Evolutionary conservation across 2,888 invertebrate species (phyloP).

Genomic region (Automeris io): DNA sequence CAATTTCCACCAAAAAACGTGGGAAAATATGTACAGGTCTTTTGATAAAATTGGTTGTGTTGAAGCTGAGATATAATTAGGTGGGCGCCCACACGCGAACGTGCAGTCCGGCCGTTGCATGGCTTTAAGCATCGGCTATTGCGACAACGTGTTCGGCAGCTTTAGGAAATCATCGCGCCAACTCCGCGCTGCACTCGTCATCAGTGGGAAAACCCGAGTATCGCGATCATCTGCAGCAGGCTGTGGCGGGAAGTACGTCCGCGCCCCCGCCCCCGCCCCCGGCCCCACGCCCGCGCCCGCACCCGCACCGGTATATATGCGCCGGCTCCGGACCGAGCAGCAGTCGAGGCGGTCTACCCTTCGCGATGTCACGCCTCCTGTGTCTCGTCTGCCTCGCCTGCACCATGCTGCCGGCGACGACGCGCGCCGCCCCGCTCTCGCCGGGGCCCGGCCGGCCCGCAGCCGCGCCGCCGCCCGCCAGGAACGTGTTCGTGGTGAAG

Average conservation of each 20-base stretch:
- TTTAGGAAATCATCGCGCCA: no score
- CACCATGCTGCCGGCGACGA: constrained; percentile 11
- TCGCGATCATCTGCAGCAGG: no score
- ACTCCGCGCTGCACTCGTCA: no score
- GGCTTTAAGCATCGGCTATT: no score
- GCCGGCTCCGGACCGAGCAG: constrained; percentile 6
- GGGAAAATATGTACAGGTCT: no score
- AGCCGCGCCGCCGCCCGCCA: constrained; percentile 1
- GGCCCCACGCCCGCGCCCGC: not conserved
- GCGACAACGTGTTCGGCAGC: no score
- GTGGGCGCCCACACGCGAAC: no score
- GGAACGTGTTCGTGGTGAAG: constrained; percentile 20
- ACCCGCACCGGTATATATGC: not conserved
- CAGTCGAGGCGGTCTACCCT: constrained; percentile 13
- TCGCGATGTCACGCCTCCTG: constrained; percentile 1
- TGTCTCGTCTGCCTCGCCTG: constrained; percentile 3
- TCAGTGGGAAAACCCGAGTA: no score
- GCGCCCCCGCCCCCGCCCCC: not conserved
- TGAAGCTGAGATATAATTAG: no score
- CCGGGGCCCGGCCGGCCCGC: not conserved
- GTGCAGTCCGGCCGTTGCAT: no score
- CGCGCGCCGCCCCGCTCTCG: not conserved
- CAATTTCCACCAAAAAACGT: no score
- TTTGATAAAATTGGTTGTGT: no score
- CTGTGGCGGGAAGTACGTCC: constrained; percentile 18